Conservation (phyloP, 2,113 vertebrate genomes). For the Phyllopteryx taeniolatus region DNA sequence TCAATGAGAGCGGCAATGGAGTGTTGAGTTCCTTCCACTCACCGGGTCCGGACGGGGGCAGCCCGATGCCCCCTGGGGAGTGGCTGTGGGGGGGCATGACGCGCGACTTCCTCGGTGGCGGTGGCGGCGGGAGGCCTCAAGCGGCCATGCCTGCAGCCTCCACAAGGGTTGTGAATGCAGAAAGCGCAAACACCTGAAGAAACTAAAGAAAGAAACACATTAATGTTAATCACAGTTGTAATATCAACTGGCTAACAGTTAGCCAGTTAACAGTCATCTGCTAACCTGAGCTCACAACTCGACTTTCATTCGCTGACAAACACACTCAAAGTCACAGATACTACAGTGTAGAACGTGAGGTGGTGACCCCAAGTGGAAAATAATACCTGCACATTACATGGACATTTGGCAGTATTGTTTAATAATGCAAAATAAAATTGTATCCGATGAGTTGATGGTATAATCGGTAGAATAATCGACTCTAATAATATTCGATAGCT, state of each 20-base stretch:
- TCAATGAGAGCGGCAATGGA: constrained; percentile 23
- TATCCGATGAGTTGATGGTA: no score
- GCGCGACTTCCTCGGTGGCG: constrained; percentile 55
- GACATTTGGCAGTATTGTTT: no score
- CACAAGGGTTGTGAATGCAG: constrained; percentile 29
- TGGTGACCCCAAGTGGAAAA: no score
- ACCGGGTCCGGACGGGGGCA: constrained; percentile 54
- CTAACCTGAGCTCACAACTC: background rate
- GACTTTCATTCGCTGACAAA: background rate
- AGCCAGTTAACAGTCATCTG: no score
- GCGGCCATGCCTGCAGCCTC: constrained; percentile 63
- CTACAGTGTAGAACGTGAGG: no score
- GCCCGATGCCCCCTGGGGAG: constrained; percentile 44
- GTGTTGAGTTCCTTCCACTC: constrained; percentile 40
- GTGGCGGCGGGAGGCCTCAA: constrained; percentile 51
- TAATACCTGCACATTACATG: no score
- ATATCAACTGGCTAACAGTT: background rate
- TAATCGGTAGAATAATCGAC: no score
- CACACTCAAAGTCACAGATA: background rate
- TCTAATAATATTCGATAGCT: no score
- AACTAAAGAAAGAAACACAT: constrained; percentile 10
- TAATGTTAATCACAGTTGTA: background rate
- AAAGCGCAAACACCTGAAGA: constrained; percentile 36
- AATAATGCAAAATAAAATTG: no score
- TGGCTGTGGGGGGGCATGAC: constrained; percentile 61